Base-by-base conservation (phyloP, 2,888 invertebrate species). In the Ceratothoa steindachneri region DNA sequence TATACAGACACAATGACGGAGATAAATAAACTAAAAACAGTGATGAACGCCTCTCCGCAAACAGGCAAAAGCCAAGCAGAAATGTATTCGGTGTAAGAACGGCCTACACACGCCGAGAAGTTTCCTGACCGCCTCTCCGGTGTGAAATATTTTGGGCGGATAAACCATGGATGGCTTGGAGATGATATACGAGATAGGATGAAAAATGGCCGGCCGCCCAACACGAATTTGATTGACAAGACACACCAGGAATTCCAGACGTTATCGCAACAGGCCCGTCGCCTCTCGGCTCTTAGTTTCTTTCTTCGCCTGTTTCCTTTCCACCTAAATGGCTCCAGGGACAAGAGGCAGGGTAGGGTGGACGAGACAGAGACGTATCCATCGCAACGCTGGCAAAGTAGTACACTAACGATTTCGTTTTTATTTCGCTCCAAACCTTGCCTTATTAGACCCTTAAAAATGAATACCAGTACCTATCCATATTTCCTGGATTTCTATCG, bases 121-220 rank as follows among this genome's bases (percentile, higher is more conserved):
- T 5, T n/a, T n/a, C n/a, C n/a, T n/a, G n/a, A n/a, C n/a, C 5
- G 15, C 15, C 55, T 5, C 24, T 55, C 55, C 19, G 19, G 55
- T 55, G 55, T 55, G 55, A 55, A 55, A 22, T 55, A 55, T 55
- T 55, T 55, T 22, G 55, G 55, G 55, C 19, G 55, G 55, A 55
- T 55, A 19, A 55, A 55, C 55, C 55, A 15, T 55, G n/a, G n/a
- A n/a, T n/a, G 12, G 55, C 55, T 22, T 22, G 19, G 19, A 55
- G 55, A 55, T 55, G 55, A 55, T 55, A 7, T 55, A 55, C 19
- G 9, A 55, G 55, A 55, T 55, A 55, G 55, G 24, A 22, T 55
- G 55, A 55, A 55, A 55, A 55, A 55, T 55, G 55, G 55, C 12
- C 55, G 55, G 55, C 55, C 55, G 55, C 55, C 55, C 55, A 55